Percentiles rank a stretch among this genome's conserved stretches.
Evolutionary conservation across 2,797 vertebrate species (phyloP).

Genomic region (Enoplosus armatus): DNA sequence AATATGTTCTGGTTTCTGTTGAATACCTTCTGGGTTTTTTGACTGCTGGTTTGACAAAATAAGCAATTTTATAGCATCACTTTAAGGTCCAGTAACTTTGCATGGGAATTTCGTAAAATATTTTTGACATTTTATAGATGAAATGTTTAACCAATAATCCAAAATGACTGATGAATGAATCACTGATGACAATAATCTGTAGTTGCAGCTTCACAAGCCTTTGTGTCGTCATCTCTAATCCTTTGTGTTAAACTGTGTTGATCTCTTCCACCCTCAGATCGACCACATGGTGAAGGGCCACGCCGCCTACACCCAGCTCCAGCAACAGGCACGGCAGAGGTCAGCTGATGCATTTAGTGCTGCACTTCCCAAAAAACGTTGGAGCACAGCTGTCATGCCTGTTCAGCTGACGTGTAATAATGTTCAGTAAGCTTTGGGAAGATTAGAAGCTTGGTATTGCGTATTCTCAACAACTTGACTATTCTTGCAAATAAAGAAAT

Average conservation of each 20-base stretch:
- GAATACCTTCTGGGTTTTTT: neutral
- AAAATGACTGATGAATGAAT: neutral
- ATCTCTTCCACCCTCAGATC: constrained; percentile 85
- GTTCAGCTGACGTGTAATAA: constrained; percentile 7
- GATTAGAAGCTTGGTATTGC: constrained; percentile 10
- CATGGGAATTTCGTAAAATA: neutral
- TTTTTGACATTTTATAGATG: neutral
- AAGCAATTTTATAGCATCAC: neutral
- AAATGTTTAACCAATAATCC: no score
- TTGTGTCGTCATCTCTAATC: constrained; percentile 3
- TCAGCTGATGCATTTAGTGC: constrained; percentile 63
- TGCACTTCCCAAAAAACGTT: constrained; percentile 7
- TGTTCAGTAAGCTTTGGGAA: neutral
- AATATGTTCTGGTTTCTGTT: neutral
- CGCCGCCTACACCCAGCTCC: constrained; percentile 88
- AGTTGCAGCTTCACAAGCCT: neutral
- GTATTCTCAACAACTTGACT: neutral
- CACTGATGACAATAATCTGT: neutral
- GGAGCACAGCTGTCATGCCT: constrained; percentile 19
- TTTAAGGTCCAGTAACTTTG: neutral
- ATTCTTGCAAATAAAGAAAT: neutral
- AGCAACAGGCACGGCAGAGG: constrained; percentile 88
- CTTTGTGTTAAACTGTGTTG: neutral
- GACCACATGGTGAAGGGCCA: constrained; percentile 93
- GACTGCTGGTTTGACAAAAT: neutral